Evolutionary conservation across 2,888 invertebrate genomes (phyloP).

Genomic region (Thumatha senex): DNA sequence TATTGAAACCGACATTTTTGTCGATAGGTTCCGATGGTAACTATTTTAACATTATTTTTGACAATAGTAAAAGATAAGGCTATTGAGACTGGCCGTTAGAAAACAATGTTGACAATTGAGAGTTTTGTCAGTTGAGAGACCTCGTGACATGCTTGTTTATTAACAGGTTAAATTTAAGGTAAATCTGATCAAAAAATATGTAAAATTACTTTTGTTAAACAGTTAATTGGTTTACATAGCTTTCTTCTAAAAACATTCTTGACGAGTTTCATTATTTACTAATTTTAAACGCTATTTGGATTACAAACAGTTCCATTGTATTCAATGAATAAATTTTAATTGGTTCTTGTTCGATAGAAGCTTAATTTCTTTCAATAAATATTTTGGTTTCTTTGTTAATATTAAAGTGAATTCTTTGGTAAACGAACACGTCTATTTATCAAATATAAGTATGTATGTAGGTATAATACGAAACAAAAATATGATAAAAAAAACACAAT

Average conservation of each 20-base stretch:
- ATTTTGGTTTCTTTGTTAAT: no score
- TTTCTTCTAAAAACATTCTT: background rate
- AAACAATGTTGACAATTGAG: background rate
- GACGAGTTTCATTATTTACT: constrained; percentile 1
- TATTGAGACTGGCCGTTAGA: background rate
- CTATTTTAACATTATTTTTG: no score
- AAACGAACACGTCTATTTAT: no score
- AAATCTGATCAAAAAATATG: constrained; percentile 13
- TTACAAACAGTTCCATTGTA: background rate
- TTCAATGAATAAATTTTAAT: background rate
- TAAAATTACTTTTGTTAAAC: constrained; percentile 15
- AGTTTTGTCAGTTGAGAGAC: background rate
- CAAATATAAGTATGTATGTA: no score
- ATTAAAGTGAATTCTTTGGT: no score
- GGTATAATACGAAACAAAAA: no score
- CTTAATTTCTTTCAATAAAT: no score
- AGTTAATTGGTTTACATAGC: background rate
- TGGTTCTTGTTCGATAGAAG: background rate
- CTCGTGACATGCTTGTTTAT: constrained; percentile 3
- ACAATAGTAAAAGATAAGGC: no score
- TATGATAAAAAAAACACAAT: no score
- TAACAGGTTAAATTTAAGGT: constrained; percentile 6
- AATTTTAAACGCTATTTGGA: constrained; percentile 4
- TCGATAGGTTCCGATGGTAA: no score
- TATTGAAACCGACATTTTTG: no score